Base-by-base conservation (phyloP, 2,888 invertebrate genomes). In the Copidosoma aretas region DNA sequence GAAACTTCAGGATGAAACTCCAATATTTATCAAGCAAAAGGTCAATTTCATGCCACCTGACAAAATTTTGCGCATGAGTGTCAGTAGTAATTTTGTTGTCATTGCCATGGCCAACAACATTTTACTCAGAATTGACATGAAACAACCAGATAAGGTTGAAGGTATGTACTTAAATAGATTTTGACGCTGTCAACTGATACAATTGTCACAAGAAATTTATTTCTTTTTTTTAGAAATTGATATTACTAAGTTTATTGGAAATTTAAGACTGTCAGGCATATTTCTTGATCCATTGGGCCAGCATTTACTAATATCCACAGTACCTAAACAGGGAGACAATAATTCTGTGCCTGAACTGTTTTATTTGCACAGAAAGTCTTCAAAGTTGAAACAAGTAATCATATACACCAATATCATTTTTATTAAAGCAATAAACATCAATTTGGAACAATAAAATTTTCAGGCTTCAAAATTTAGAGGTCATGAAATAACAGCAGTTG, bases 401-500 rank as follows among this genome's bases (percentile, higher is more conserved):
- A 25, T 58, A 2, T 58, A 8, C 8, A 32, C 43, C 8, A 17
- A 54, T 32, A 53, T 10, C 22, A 51, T 21, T 51, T 32, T 10
- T 32, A 8, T 32, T 8, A n/a, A 56, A 32, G 25, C 10, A 25
- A 24, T 15, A 25, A 56, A 8, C n/a, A n/a, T 17, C 14, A 22
- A 1, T 4, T 8, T 22, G 12, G 14, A 15, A 10, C 15, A 24
- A 22, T 24, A 24, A 72, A 8, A 54, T 54, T 70, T 71, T 62
- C 74, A 88, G 88, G 86, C 84, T 49, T 79, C 81, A 41, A 91
- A 91, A 82, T 89, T 90, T 58, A 86, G 88, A 73, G 90, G 91
- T 52, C 93, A 95, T 82, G 92, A 94, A 80, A 91, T 98, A 25
- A 95, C 96, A 0, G 92, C 94, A 60, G 93, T 98, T 0, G 97